Conservation (phyloP, 2,888 invertebrate genomes). For the Lepidocyrtinus sp. region DNA sequence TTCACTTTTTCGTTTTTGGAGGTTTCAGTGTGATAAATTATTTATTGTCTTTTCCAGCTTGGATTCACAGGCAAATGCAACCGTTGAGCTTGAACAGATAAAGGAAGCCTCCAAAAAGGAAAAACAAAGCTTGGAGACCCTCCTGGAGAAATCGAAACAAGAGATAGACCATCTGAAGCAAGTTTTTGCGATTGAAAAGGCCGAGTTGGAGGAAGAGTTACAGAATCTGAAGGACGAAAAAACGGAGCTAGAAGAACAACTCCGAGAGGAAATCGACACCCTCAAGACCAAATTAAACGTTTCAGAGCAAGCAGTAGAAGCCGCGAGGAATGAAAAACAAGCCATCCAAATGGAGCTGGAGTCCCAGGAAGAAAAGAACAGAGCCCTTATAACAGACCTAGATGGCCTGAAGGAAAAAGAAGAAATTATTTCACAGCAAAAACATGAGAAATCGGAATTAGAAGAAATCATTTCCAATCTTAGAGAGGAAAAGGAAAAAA, state of each 20-base stretch:
- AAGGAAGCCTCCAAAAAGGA: slow-evolving; percentile 73
- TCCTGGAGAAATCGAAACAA: slow-evolving; percentile 70
- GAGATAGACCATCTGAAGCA: slow-evolving; percentile 35
- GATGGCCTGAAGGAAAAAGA: slow-evolving; percentile 41
- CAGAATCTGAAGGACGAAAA: slow-evolving; percentile 31
- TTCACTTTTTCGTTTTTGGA: neutral
- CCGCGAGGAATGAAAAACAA: slow-evolving; percentile 27
- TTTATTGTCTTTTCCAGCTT: slow-evolving; percentile 72
- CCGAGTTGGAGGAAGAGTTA: slow-evolving; percentile 30
- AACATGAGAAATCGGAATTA: slow-evolving; percentile 65
- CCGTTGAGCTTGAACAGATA: slow-evolving; percentile 74
- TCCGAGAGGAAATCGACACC: slow-evolving; percentile 22
- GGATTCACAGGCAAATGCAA: slow-evolving; percentile 65
- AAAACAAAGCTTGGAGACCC: slow-evolving; percentile 73
- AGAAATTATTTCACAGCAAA: slow-evolving; percentile 23
- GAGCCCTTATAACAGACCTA: slow-evolving; percentile 20
- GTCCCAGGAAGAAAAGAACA: slow-evolving; percentile 33
- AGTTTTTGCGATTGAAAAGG: slow-evolving; percentile 31
- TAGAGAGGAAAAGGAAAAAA: slow-evolving; percentile 72
- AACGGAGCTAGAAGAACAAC: slow-evolving; percentile 9
- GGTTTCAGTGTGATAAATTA: no score
- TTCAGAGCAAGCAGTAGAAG: slow-evolving; percentile 20
- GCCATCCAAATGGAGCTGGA: slow-evolving; percentile 20
- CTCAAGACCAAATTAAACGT: slow-evolving; percentile 1
- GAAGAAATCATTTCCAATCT: slow-evolving; percentile 72